Base-by-base conservation (phyloP, 2,113 vertebrate genomes). In the Chlorodrepanis virens region DNA sequence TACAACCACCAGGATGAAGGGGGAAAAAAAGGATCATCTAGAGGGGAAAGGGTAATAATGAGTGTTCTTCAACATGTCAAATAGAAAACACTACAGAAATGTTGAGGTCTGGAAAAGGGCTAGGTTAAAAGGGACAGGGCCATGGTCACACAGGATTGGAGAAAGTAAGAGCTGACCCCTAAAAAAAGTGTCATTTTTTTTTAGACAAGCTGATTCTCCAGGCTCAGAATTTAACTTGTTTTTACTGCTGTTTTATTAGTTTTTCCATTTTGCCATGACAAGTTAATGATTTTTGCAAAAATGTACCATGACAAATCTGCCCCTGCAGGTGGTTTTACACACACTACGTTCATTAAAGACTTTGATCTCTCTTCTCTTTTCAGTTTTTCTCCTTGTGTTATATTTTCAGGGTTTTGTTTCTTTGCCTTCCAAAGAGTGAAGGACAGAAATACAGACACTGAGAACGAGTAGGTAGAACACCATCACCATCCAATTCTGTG, bases 241-340 rank as follows among this genome's bases (percentile, higher is more conserved):
- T 92, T 95, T 90, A 97, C 76, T 84, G 91, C 61, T 85, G n/a
- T 85, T 95, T 96, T 93, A 90, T 95, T 84, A 95, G 77, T 89
- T 92, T 87, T 78, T 70, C 83, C 81, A 94, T 87, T 93, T 82
- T 84, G 75, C 67, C 60, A 80, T 83, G 92, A 95, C 90, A 95
- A 85, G 77, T 64, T 91, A 93, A 96, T 88, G 91, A 95, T 83
- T 96, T 95, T 82, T 94, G 68, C 86, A 92, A 96, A 97, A 92
- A 86, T 37, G 35, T 56, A 67, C 79, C 82, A 44, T 81, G 79
- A 94, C 85, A 92, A 93, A 95, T 94, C 85, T 96, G 71, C 70
- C 92, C 93, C 75, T 79, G 82, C 87, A 81, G 94, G 91, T 95
- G 91, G 35, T 50, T 89, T 82, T 85, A 69, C 78, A 85, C 74